These are phyloP conservation scores for Brachionus plicatilis DNA, from an alignment of 1,140 invertebrate genomes.

Conservation along the genomic window DNA sequence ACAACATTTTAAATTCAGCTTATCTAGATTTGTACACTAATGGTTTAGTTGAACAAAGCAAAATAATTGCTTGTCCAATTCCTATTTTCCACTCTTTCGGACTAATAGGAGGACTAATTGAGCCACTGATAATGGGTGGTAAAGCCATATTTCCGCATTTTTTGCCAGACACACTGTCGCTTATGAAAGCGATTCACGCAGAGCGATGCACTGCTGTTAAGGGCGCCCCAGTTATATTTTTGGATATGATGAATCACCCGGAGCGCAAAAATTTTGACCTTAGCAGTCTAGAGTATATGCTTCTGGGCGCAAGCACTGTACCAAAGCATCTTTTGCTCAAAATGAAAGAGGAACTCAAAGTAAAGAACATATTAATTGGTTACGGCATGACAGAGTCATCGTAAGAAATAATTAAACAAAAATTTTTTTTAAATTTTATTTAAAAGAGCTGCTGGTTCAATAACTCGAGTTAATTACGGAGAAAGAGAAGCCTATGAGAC, in stretches of 20 bases:
- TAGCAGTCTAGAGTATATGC: background rate
- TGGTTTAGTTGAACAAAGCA: slow-evolving; percentile 4
- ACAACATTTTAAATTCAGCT: slow-evolving; percentile 10
- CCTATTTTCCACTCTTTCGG: slow-evolving; percentile 14
- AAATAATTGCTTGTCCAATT: background rate
- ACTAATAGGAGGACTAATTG: background rate
- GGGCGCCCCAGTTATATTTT: slow-evolving; percentile 46
- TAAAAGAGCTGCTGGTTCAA: slow-evolving; percentile 8
- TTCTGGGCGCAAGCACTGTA: background rate
- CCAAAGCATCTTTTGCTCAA: background rate
- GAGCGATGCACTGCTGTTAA: slow-evolving; percentile 28
- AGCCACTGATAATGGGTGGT: slow-evolving; percentile 43
- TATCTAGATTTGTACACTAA: background rate
- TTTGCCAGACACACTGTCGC: background rate
- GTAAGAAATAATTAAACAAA: background rate
- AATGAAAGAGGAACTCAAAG: background rate
- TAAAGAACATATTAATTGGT: background rate
- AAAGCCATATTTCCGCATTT: slow-evolving; percentile 54
- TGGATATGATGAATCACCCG: slow-evolving; percentile 56
- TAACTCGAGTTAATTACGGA: background rate
- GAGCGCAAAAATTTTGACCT: background rate
- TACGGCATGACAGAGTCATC: slow-evolving; percentile 24
- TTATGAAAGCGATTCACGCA: slow-evolving; percentile 7
- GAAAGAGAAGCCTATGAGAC: background rate
- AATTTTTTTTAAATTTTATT: too few species aligned